Evolutionary conservation across 2,113 vertebrate genomes (phyloP).

Genomic region (Chloropsis hardwickii): DNA sequence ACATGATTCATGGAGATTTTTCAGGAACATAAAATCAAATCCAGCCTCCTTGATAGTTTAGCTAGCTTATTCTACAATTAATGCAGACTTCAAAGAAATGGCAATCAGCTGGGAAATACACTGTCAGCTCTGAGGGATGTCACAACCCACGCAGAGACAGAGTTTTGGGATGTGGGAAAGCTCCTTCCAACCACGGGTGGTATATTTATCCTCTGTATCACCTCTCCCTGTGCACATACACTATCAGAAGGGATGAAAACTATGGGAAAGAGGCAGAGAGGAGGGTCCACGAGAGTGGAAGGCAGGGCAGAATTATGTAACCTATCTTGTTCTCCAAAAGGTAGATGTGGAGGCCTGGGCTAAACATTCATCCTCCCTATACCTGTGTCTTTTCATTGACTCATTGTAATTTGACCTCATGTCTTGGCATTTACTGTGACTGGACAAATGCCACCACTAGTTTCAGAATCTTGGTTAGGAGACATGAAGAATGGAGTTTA

Average conservation of each 20-base stretch:
- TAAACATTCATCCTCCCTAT: not conserved
- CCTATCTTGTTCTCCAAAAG: not conserved
- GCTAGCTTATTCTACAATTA: not conserved
- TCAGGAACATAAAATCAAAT: not conserved
- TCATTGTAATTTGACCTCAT: not conserved
- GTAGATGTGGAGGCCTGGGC: not conserved
- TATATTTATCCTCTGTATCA: not conserved
- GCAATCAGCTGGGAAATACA: not conserved
- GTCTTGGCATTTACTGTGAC: not conserved
- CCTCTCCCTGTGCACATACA: accelerated
- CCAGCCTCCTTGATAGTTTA: not conserved
- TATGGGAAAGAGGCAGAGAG: not conserved
- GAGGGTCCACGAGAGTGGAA: not conserved
- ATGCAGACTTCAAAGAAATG: not conserved
- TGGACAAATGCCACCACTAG: not conserved
- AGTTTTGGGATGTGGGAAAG: not conserved
- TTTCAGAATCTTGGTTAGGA: not conserved
- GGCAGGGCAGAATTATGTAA: not conserved
- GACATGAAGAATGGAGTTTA: not conserved
- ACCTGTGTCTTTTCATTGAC: not conserved
- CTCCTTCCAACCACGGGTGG: not conserved
- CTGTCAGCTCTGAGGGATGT: not conserved
- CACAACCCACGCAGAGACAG: not conserved
- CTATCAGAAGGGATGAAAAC: not conserved
- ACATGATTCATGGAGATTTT: not conserved